Evolutionary conservation across 92 coral and sea anemone species (phyloP), one percentile per base, ranked within the genome.

Genomic region (Umimayanthus kanabou): DNA sequence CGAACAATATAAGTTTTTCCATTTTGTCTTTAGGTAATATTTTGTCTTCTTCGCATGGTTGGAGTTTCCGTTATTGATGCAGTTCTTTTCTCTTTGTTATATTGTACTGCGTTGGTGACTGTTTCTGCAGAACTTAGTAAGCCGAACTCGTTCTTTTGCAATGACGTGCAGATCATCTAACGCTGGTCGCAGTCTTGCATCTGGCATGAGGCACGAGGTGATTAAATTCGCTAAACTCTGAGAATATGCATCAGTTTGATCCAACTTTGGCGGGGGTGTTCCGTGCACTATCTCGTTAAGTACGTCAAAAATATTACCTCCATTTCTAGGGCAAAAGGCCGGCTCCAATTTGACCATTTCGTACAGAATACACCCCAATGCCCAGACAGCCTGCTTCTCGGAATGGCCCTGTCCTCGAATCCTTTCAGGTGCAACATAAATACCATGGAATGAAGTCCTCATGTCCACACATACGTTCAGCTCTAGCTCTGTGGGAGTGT

Each of bases 371-470:
- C 97, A 94, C 22, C 97, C 97, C 23, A 94, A 66, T 71, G 92
- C 66, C 97, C 97, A 94, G 2, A 93, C 77, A 18, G 78, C 91
- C 50, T 94, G 93, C 50, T 89, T 92, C 9, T 76, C 88, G 4
- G 93, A 85, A 88, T 87, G 81, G 6, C 92, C 76, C 66, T 88
- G 81, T 16, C 97, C 97, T 49, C 79, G 81, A 37, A 94, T 92
- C 40, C 92, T 90, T 84, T 94, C 97, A 25, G 97, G 97, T 53
- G 97, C 93, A 66, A 90, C 91, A 77, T 90, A 94, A 39, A 92
- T 87, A 0, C 97, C 97, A 55, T 89, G 89, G 73, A 90, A 94
- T 37, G 93, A 85, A 40, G 81, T 77, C 23, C 85, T 75, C 75
- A 70, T 85, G 58, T 94, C 94, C 2, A 90, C 88, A 61, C 94